Evolutionary conservation across 2,888 invertebrate genomes (phyloP).

Genomic region (Muschampia plurimacula): DNA sequence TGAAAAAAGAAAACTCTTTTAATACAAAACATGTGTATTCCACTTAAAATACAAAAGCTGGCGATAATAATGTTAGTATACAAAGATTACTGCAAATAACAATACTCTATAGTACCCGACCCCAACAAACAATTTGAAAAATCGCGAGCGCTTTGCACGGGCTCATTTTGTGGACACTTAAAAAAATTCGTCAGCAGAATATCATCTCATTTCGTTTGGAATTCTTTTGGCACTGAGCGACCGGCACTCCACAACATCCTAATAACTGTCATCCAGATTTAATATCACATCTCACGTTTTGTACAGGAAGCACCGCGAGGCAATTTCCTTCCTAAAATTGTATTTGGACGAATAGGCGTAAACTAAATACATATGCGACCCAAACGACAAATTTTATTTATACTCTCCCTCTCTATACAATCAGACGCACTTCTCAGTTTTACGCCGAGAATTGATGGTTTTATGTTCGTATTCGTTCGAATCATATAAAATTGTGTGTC

Average conservation of each 20-base stretch:
- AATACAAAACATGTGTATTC: neutral
- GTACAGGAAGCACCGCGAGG: slow-evolving; percentile 72
- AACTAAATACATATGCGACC: slow-evolving; percentile 79
- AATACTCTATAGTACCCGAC: slow-evolving; percentile 21
- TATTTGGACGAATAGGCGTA: slow-evolving; percentile 78
- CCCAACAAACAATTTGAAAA: slow-evolving; percentile 32
- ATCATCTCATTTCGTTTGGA: slow-evolving; percentile 55
- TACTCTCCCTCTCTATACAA: slow-evolving; percentile 58
- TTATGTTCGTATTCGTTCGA: slow-evolving; percentile 9
- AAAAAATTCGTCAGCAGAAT: slow-evolving; percentile 63
- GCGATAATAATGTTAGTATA: slow-evolving; percentile 24
- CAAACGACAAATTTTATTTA: slow-evolving; percentile 79
- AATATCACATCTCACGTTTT: slow-evolving; percentile 81
- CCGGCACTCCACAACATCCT: slow-evolving; percentile 62
- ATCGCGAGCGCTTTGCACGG: slow-evolving; percentile 38
- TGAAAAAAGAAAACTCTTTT: neutral
- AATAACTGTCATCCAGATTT: slow-evolving; percentile 84
- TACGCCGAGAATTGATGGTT: slow-evolving; percentile 33
- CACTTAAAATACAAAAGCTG: slow-evolving; percentile 4
- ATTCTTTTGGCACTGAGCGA: slow-evolving; percentile 44
- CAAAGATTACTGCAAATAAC: slow-evolving; percentile 24
- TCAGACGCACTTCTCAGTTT: slow-evolving; percentile 47
- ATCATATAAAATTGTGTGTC: slow-evolving; percentile 24
- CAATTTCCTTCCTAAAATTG: slow-evolving; percentile 83
- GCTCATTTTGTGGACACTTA: slow-evolving; percentile 50